phyloP scores from a whole-genome alignment of 2,113 vertebrate species.

The Phoenicopterus ruber region DNA sequence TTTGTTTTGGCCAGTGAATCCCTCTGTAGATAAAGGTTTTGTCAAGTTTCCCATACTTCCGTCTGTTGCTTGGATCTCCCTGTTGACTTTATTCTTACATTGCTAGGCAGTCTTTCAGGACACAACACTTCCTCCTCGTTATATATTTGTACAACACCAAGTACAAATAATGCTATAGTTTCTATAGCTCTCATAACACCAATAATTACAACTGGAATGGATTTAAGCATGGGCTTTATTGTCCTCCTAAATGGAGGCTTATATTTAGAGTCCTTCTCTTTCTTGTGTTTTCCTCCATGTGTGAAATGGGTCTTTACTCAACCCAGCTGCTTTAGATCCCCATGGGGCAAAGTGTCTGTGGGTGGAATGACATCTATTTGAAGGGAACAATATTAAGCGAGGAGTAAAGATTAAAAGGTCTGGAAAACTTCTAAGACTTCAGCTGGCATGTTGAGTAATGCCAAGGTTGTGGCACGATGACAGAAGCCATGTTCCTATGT shows the following conservation, averaged over 20 bases:
- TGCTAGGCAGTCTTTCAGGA: background rate
- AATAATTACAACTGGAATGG: background rate
- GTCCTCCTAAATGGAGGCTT: background rate
- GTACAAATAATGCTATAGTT: background rate
- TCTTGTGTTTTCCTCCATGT: background rate
- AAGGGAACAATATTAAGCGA: background rate
- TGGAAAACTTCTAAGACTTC: slow-evolving; percentile 34
- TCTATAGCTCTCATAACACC: background rate
- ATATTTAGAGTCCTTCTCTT: slow-evolving; percentile 1
- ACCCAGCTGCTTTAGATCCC: background rate
- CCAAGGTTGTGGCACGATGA: background rate
- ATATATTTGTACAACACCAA: background rate
- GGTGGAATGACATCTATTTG: background rate
- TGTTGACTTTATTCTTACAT: background rate
- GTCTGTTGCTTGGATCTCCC: background rate
- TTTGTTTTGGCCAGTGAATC: background rate
- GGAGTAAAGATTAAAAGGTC: slow-evolving; percentile 32
- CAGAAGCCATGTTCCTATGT: background rate
- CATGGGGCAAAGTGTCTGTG: background rate
- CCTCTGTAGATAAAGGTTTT: background rate
- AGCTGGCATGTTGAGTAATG: background rate
- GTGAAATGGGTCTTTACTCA: slow-evolving; percentile 14
- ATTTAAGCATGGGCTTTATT: background rate
- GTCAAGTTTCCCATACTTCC: background rate
- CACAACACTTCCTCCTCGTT: background rate